phyloP scores from a whole-genome alignment of 2,888 invertebrate genomes.

The Alloscopus bannaensis region DNA sequence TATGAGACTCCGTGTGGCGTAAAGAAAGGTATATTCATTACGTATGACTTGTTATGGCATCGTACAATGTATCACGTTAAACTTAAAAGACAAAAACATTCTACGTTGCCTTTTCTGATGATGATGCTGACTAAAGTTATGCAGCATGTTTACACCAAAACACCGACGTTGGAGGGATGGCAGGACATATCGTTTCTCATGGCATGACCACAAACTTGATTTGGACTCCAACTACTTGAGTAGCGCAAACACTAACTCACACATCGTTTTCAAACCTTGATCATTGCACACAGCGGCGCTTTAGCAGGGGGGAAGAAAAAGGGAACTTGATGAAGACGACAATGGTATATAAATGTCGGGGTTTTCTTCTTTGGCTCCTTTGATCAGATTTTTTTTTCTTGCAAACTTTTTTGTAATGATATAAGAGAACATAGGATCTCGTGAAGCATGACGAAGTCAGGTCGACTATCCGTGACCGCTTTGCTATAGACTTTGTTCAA shows the following conservation, averaged over 20 bases:
- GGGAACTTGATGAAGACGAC: slow-evolving; percentile 44
- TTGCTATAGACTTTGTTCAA: slow-evolving; percentile 15
- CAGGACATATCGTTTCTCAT: slow-evolving; percentile 27
- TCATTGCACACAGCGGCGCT: slow-evolving; percentile 16
- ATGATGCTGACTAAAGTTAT: neutral
- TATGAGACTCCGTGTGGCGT: no score
- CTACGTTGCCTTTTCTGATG: no score
- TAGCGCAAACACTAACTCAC: neutral
- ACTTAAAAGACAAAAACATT: no score
- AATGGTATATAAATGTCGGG: no score
- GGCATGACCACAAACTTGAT: slow-evolving; percentile 51
- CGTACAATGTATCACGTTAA: no score
- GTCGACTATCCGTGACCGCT: slow-evolving; percentile 51
- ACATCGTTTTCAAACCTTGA: no score
- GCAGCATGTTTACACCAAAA: slow-evolving; percentile 53
- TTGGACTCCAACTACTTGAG: slow-evolving; percentile 32
- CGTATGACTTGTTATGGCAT: slow-evolving; percentile 5
- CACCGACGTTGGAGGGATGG: slow-evolving; percentile 10
- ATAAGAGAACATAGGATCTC: neutral
- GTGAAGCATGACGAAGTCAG: slow-evolving; percentile 36
- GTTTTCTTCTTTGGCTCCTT: slow-evolving; percentile 17
- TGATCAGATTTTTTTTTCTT: slow-evolving; percentile 18
- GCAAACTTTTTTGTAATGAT: slow-evolving; percentile 29
- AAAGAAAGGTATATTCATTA: slow-evolving; percentile 16
- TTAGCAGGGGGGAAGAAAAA: slow-evolving; percentile 22